Percentiles rank a stretch among this genome's conserved stretches.
Evolutionary conservation across 2,113 vertebrate genomes (phyloP).

Genomic region (Lepus americanus): DNA sequence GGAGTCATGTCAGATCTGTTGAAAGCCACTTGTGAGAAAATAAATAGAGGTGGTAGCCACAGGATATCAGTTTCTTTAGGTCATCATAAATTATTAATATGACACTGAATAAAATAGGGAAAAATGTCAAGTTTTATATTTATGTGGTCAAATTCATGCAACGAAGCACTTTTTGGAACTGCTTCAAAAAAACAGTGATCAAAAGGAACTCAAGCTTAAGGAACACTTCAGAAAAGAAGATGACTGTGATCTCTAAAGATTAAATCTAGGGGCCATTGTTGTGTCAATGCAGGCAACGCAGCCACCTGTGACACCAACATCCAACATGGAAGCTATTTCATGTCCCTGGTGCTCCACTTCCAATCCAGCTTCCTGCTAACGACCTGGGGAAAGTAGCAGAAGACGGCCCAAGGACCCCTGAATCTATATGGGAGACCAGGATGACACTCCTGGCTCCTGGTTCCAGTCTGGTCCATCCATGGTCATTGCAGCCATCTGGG

Average conservation of each 20-base stretch:
- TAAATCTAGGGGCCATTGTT: not conserved
- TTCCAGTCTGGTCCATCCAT: no score
- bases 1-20: not conserved
- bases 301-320: no score
- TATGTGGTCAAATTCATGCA: not conserved
- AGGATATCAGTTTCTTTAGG: not conserved
- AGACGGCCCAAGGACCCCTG: no score
- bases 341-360: no score
- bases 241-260: not conserved
- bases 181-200: not conserved
- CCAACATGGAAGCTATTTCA: no score
- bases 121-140: not conserved
- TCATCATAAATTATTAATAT: not conserved
- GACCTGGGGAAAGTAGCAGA: no score
- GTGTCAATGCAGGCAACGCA: no score
- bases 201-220: conserved; percentile 16
- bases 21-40: not conserved
- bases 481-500: no score
- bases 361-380: no score
- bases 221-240: not conserved
- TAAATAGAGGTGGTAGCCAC: not conserved
- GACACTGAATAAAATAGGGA: not conserved
- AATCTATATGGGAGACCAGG: no score
- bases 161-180: not conserved
- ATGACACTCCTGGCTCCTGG: no score